Evolutionary conservation across 2,113 vertebrate species (phyloP), one percentile per base, ranked within the genome.

Genomic region (Columba livia): DNA sequence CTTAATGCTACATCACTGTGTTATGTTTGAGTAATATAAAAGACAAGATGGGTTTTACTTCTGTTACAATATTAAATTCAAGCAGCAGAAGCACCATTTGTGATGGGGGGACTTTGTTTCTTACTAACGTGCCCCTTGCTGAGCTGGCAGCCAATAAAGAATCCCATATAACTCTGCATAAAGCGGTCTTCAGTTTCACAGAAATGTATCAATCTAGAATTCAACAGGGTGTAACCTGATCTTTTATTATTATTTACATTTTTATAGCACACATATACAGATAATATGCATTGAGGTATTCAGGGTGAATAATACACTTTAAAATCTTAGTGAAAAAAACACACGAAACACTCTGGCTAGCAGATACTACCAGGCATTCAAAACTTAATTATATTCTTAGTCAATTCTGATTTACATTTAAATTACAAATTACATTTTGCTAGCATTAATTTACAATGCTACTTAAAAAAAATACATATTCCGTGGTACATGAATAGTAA

Each of bases 361-460:
- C 67, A 90, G 64, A 88, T 64, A 64, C 60, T 77, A 90, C 48
- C 80, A 78, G 51, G 92, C 75, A 83, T 91, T 93, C 72, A 71
- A 73, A 88, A 38, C 74, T 88, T 90, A 90, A 95, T 96, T 95
- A 90, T 80, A 86, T 95, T 93, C 95, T 88, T 83, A 96, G 81
- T 79, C 80, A 94, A 75, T 91, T 96, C 70, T 71, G 88, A 93
- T 96, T 97, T 94, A 94, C 93, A 96, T 97, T 96, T 96, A 96
- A 96, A 97, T 97, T 94, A 94, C 90, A 96, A 94, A 94, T 96
- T 90, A 74, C 5, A 0, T 86, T 93, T 95, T 94, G 60, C 82
- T 96, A 67, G 42, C 56, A 88, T 94, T 90, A 95, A 96, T 96
- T 89, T 91, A 96, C 64, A 93, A 79, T 80, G 95, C 89, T 83